Percentiles rank a stretch among this genome's conserved stretches.
phyloP scores from a whole-genome alignment of 1,140 invertebrate species.

The Whitmania pigra region DNA sequence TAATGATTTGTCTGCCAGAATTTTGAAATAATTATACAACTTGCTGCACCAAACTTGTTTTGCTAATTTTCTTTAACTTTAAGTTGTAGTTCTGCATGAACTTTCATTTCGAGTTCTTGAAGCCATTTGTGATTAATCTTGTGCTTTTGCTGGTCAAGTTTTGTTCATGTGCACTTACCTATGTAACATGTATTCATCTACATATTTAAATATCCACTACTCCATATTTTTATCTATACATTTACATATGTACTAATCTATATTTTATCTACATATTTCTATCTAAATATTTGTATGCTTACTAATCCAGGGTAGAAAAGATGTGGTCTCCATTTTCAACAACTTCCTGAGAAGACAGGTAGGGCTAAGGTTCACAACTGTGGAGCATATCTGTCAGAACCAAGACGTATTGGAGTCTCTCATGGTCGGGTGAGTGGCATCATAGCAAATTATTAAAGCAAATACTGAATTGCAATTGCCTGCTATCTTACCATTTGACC shows the following conservation, averaged over 20 bases:
- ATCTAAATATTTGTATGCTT: constrained; percentile 19
- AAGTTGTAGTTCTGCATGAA: not conserved
- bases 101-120: no score
- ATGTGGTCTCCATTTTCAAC: constrained; percentile 97
- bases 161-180: not conserved
- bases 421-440: constrained; percentile 68
- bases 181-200: not conserved
- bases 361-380: constrained; percentile 87
- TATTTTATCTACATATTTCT: not conserved
- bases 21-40: not conserved
- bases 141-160: not conserved
- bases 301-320: constrained; percentile 73
- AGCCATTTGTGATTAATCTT: not conserved
- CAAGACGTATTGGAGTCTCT: constrained; percentile 91
- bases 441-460: not conserved
- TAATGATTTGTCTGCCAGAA: not conserved
- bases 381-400: constrained; percentile 95
- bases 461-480: constrained; percentile 35
- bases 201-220: constrained; percentile 23
- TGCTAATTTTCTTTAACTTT: not conserved
- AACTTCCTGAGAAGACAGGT: constrained; percentile 95
- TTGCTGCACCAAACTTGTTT: not conserved
- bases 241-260: not conserved
- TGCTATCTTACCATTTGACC: no score
- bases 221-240: no score